Evolutionary conservation across 1,140 invertebrate genomes (phyloP), one percentile per base, ranked within the genome.

Genomic region (Drosophila subobscura): DNA sequence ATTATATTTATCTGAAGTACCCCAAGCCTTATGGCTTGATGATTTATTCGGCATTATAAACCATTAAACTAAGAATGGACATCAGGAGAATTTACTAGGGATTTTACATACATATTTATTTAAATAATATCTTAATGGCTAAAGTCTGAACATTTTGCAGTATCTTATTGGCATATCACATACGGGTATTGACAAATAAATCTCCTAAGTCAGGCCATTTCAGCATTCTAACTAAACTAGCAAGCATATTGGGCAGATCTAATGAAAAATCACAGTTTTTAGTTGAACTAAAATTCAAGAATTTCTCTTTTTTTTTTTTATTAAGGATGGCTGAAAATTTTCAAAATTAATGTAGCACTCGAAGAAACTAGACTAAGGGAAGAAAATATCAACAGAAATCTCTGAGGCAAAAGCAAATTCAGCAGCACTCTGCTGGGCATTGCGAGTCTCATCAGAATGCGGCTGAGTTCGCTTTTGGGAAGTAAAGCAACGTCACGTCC

Each of bases 201-300:
- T 50, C 70, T 57, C 68, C 81, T 74, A 81, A 46, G 50, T 67
- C 27, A 6, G 37, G 41, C 20, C 25, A 51, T 6, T 55, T 37
- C 8, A 22, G n/a, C 12, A n/a, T 50, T 45, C 22, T 60, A 44
- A 47, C 47, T 54, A 74, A 42, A 47, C 47, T 50, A 74, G 33
- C 37, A 22, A 29, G 49, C 42, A 37, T 46, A 40, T 37, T n/a
- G 47, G 7, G 12, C 42, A 42, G 51, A 22, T 25, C 61, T 59
- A 52, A 52, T 50, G 47, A 78, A 89, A 77, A 72, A 88, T 88
- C 84, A 88, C 84, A 88, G 84, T 67, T 55, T 54, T 88, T 84
- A 83, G 85, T 88, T 68, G 50, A 77, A 89, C 78, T 89, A 84
- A 84, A 83, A 47, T 56, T 63, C 27, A 64, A 61, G 40, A 56